Conservation (phyloP, 2,113 vertebrate species). For the Hippolais icterina region DNA sequence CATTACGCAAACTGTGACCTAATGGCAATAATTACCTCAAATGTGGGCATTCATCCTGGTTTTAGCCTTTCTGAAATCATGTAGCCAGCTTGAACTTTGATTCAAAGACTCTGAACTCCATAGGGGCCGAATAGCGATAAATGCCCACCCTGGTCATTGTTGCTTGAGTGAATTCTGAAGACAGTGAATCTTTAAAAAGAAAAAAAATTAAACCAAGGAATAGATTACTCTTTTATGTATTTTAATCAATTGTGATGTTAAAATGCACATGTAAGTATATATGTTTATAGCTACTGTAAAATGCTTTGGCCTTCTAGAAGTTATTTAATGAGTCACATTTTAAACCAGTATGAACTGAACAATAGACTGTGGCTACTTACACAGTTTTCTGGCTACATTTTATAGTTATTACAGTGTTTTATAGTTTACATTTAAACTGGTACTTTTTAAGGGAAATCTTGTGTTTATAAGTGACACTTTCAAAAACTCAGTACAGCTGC, state of each 20-base stretch:
- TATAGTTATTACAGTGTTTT: slow-evolving; percentile 74
- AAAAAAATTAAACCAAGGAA: slow-evolving; percentile 64
- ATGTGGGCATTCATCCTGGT: slow-evolving; percentile 80
- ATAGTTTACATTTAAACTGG: slow-evolving; percentile 82
- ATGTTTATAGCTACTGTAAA: slow-evolving; percentile 75
- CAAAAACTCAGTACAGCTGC: slow-evolving; percentile 45
- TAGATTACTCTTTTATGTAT: slow-evolving; percentile 65
- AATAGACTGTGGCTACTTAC: slow-evolving; percentile 69
- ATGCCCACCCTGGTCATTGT: slow-evolving; percentile 67
- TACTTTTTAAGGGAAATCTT: slow-evolving; percentile 77
- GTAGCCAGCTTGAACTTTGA: slow-evolving; percentile 75
- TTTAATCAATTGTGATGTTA: slow-evolving; percentile 63
- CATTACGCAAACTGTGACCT: slow-evolving; percentile 80
- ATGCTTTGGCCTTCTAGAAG: slow-evolving; percentile 67
- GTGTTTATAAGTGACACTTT: slow-evolving; percentile 73
- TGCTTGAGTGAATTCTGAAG: slow-evolving; percentile 71
- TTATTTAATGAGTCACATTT: slow-evolving; percentile 70
- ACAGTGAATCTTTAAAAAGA: slow-evolving; percentile 56
- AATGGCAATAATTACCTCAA: slow-evolving; percentile 84
- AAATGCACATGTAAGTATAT: slow-evolving; percentile 63
- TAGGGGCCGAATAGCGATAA: slow-evolving; percentile 66
- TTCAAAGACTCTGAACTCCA: slow-evolving; percentile 66
- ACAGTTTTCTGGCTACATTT: slow-evolving; percentile 77
- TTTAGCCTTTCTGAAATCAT: slow-evolving; percentile 78
- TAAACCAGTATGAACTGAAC: slow-evolving; percentile 64